A percentile compares a stretch with the other conserved stretches of the same genome.
These are phyloP conservation scores for Rugalucina vietnamica DNA, from an alignment of 2,888 invertebrate species.

Conservation along the genomic window DNA sequence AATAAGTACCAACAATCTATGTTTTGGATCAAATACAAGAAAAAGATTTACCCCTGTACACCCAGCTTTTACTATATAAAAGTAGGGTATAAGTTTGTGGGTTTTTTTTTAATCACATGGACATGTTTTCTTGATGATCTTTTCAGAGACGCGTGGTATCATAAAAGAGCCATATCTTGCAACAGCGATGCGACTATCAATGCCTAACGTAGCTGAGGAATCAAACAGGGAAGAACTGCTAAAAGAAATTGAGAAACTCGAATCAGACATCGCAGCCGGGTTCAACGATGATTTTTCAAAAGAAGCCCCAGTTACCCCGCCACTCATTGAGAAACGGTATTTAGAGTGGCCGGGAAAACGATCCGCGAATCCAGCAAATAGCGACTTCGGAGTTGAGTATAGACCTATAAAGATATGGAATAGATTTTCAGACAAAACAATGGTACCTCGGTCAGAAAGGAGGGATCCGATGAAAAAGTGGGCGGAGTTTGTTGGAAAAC, in stretches of 20 bases:
- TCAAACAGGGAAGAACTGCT: constrained; percentile 52
- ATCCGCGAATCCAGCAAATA: background rate
- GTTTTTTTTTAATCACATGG: too few species aligned
- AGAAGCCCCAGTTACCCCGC: background rate
- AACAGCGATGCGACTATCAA: constrained; percentile 49
- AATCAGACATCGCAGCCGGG: constrained; percentile 3
- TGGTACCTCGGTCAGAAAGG: background rate
- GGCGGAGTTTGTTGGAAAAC: constrained; percentile 52
- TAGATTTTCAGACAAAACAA: background rate
- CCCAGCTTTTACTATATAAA: too few species aligned
- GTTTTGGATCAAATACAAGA: too few species aligned
- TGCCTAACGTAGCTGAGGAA: constrained; percentile 19
- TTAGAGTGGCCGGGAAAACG: constrained; percentile 16
- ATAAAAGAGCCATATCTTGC: constrained; percentile 26
- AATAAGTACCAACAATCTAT: too few species aligned
- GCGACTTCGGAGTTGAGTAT: background rate
- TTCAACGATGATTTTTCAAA: background rate
- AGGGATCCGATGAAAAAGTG: constrained; percentile 17
- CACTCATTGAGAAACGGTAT: background rate
- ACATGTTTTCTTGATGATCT: too few species aligned
- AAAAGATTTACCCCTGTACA: too few species aligned
- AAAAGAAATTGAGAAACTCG: constrained; percentile 42
- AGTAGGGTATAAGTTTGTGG: too few species aligned
- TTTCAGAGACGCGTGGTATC: background rate
- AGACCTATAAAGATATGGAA: background rate